Evolutionary conservation across 2,797 vertebrate species (phyloP), one percentile per base, ranked within the genome.

Genomic region (Lepidocolaptes lacrymiger): DNA sequence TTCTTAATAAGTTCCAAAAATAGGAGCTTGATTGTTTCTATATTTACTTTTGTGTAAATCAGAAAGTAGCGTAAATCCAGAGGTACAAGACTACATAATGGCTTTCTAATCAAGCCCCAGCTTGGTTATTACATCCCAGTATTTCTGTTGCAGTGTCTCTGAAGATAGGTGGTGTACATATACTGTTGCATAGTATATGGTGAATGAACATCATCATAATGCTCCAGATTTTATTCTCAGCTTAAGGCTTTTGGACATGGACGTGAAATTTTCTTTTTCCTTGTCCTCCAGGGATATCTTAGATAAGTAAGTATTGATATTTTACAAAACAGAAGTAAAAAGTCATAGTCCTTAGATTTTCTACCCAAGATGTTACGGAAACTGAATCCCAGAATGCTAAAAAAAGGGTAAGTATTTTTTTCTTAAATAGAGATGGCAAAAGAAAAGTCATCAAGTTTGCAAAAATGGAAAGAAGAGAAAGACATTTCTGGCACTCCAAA

Each of bases 281-380:
- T 90, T 72, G 54, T 91, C 68, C 90, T 93, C 88, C 32, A 76
- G 90, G 74, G 75, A 89, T 85, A 63, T 81, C 80, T 95, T 82
- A 80, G 55, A 96, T 94, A 62, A 61, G 90, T 81, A 87, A 80
- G 54, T 95, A 91, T 46, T 94, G 91, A 72, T 91, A 91, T 91
- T 96, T 95, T 89, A 95, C 73, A 92, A 95, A 94, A 95, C 39
- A 82, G 30, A 87, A 95, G 67, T 68, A 83, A 73, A 91, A 97
- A 97, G 37, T 36, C 30, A 84, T 32, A 80, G 79, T 74, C 20
- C 34, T 88, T 76, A 86, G 67, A 83, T 88, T 95, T 93, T 85
- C 23, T 8, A 22, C 48, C 61, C 69, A 93, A 81, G 28, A 48
- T 43, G 26, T 54, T 79, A 36, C 52, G 44, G 48, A 84, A 51